Evolutionary conservation across 2,888 invertebrate genomes (phyloP), one percentile per base, ranked within the genome.

Genomic region (Dorcus hopei): DNA sequence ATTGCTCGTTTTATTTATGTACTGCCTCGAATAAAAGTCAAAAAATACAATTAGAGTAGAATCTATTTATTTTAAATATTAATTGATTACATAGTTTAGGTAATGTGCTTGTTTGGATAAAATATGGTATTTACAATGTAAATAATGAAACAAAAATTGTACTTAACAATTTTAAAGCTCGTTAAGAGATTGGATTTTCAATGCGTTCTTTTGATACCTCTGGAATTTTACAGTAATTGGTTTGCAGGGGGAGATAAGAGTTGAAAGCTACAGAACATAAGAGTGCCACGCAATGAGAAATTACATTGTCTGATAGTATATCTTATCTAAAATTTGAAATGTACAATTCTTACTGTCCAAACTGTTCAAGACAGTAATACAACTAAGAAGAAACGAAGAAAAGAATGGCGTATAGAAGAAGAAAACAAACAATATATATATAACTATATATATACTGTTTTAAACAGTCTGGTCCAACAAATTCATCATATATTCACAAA

Each of bases 61-160:
- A 75, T 79, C 78, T 78, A 78, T 78, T 79, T 78, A 70, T 68
- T 76, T 78, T 79, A 77, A 77, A 77, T 79, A 79, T 77, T 77
- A 77, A 76, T 78, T 74, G 79, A 78, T 79, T 79, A 79, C 78
- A 79, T 78, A 77, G 77, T 76, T 77, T 78, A 77, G 76, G 74
- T 77, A 75, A 75, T 77, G 78, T 77, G 78, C 78, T 52, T 75
- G 74, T 75, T 75, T 74, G 75, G 77, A 76, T 77, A 77, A 78
- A 78, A 74, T 75, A 78, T 78, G 77, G 71, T 79, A 79, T 79
- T 75, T 79, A 79, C 79, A 79, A 77, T 79, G 78, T 77, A 75
- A 62, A 74, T 74, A 76, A 75, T 75, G 74, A 71, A 76, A 73
- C 71, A 63, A 65, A 72, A 70, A 61, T 65, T 76, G 76, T 77